phyloP scores from a whole-genome alignment of 2,888 invertebrate species.

The Diarsia dahlii region DNA sequence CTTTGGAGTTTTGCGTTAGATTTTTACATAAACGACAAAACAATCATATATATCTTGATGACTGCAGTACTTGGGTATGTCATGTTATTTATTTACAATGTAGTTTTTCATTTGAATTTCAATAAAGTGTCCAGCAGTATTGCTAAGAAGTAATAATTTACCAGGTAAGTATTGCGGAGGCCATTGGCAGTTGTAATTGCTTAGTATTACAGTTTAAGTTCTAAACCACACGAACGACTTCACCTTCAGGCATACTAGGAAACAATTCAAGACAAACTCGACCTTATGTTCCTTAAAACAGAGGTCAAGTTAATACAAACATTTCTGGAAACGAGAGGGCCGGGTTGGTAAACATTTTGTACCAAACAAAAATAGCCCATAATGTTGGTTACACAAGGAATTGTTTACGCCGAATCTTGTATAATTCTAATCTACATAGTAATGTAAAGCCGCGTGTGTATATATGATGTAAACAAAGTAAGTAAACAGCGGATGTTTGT shows the following conservation, averaged over 20 bases:
- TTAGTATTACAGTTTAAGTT: conserved; percentile 37
- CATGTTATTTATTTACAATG: background rate
- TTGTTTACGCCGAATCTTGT: conserved; percentile 43
- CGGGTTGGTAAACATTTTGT: conserved; percentile 44
- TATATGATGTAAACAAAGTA: conserved; percentile 51
- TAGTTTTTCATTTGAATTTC: background rate
- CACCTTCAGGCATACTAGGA: conserved; percentile 58
- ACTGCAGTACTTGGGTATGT: background rate
- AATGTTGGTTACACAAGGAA: conserved; percentile 28
- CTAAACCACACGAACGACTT: conserved; percentile 38
- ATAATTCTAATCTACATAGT: conserved; percentile 35
- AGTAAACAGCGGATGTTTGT: conserved; percentile 60
- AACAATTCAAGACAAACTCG: conserved; percentile 46
- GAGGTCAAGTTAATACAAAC: conserved; percentile 51
- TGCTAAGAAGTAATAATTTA: conserved; percentile 17
- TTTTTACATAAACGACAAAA: background rate
- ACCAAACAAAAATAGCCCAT: conserved; percentile 42
- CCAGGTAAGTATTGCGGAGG: conserved; percentile 20
- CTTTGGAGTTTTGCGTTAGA: background rate
- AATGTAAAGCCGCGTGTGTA: conserved; percentile 29
- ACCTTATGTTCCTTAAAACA: conserved; percentile 43
- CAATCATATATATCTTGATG: background rate
- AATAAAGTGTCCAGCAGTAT: background rate
- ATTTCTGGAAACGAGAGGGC: conserved; percentile 30
- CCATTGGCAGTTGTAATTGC: conserved; percentile 34